A percentile compares a stretch with the other conserved stretches of the same genome.
Conservation (phyloP, 37 sponge, comb jelly and placozoan species). For the Sycon ciliatum region DNA sequence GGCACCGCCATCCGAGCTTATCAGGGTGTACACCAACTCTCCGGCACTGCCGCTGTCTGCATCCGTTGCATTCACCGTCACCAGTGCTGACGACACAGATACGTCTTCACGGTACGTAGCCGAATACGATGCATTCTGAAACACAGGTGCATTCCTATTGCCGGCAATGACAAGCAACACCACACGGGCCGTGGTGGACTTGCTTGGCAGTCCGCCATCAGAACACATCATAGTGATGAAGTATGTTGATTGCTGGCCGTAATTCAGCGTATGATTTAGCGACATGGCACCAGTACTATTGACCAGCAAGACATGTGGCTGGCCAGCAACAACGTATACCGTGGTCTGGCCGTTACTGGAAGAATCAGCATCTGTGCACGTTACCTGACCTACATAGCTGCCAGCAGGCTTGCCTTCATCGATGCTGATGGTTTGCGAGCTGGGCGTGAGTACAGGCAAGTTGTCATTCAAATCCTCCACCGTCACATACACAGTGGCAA, state of each 20-base stretch:
- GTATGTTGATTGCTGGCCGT: constrained; percentile 12
- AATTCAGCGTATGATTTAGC: constrained; percentile 21
- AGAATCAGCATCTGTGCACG: constrained; percentile 12
- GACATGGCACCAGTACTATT: constrained; percentile 25
- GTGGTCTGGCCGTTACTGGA: not conserved
- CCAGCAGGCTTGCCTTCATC: constrained; percentile 5
- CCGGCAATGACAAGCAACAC: constrained; percentile 37
- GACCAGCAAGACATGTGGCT: not conserved
- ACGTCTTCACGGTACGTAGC: constrained; percentile 23
- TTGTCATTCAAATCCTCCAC: constrained; percentile 1
- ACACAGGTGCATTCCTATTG: constrained; percentile 51
- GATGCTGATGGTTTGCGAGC: not conserved
- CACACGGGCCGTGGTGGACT: not conserved
- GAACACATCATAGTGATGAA: constrained; percentile 27
- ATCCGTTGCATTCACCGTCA: constrained; percentile 32
- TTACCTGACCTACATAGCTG: constrained; percentile 20
- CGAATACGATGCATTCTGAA: constrained; percentile 20
- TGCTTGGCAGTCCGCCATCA: constrained; percentile 25
- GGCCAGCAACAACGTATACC: not conserved
- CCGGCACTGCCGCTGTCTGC: constrained; percentile 1
- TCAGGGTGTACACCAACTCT: not conserved
- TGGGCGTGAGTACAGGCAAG: not conserved
- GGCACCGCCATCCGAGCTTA: not conserved
- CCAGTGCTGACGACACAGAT: constrained; percentile 13
- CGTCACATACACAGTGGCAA: not conserved